Base-by-base conservation (phyloP, 1,140 invertebrate species). In the Temnothorax curvispinosus region DNA sequence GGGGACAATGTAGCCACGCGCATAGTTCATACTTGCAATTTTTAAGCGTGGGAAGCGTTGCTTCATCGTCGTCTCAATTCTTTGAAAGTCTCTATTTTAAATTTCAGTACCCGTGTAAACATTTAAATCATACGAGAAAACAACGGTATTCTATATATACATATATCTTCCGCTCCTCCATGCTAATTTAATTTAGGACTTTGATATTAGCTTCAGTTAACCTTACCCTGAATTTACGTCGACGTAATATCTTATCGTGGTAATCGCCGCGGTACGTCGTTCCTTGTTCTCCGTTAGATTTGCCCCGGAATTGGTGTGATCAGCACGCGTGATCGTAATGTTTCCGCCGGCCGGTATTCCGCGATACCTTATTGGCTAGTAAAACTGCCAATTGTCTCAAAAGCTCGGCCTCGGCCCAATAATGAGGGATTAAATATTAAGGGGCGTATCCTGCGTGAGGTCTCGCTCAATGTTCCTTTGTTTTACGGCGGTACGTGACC, bases 341-440 rank as follows among this genome's bases (percentile, higher is more conserved):
- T 41, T 67, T 56, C 58, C 47, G n/a, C 32, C 15, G 27, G 15
- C 38, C 56, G 44, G 47, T 56, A 60, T 76, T 60, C 50, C 76
- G 58, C 90, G 89, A 85, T 84, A 91, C 89, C 92, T 93, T 92
- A 94, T 94, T 93, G 93, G 92, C 88, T 89, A 93, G 87, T 92
- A 93, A 93, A 94, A 95, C 93, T 93, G 92, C 91, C 94, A 94
- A 94, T 95, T 94, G 94, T 94, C 94, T 94, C 93, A 94, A 95
- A 95, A 94, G 94, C 94, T 93, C 88, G 87, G 91, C 87, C 90
- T 91, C 88, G 62, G 89, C 91, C 88, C 93, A 92, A 94, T 95
- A 95, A 95, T 95, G 94, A 95, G 94, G 92, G 93, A 95, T 95
- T 95, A 95, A 95, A 95, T 94, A 95, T 95, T 95, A 89, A 95